Evolutionary conservation across 2,797 vertebrate species (phyloP), one percentile per base, ranked within the genome.

Genomic region (Brotogeris chrysoptera): DNA sequence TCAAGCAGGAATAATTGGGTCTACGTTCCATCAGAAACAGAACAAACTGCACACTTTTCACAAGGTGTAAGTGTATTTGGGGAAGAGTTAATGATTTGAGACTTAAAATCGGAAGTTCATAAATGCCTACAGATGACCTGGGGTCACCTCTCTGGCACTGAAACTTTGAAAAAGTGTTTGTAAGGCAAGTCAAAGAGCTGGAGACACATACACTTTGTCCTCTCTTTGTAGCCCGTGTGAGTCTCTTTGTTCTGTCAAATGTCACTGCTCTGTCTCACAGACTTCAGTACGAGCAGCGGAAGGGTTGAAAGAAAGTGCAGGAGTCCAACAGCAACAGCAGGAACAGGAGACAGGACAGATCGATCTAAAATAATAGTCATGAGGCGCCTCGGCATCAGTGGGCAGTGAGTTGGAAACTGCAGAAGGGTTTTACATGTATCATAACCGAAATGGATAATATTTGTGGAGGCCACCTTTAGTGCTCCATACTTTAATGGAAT

Each of bases 1-100:
- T 91, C 49, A 44, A 79, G 61, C 73, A 82, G 86, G 89, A 93
- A 87, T 95, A 93, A 95, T 81, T 91, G 66, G 86, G 59, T 93
- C 10, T 86, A 18, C 73, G 16, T 72, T 59, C 82, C 70, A 68
- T 61, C 74, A 92, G 86, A 73, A 88, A 86, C 71, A 66, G 92
- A 85, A 57, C 47, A 49, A 80, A 43, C 53, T 44, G 49, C 28
- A n/a, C 38, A 32, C 73, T 76, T 91, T 50, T 18, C 21, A 5
- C 9, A 60, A 60, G 90, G 43, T 61, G 86, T 57, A 70, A 70
- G 57, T 87, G 93, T 70, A 72, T 59, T 27, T 17, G 32, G n/a
- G 80, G 86, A 36, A 64, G 53, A 84, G 74, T 52, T 66, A 81
- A 91, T 27, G 74, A n/a, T 36, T 69, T 5, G 2, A 91, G 78